Conservation (phyloP, 2,113 vertebrate genomes). For the Epinephelus moara region DNA sequence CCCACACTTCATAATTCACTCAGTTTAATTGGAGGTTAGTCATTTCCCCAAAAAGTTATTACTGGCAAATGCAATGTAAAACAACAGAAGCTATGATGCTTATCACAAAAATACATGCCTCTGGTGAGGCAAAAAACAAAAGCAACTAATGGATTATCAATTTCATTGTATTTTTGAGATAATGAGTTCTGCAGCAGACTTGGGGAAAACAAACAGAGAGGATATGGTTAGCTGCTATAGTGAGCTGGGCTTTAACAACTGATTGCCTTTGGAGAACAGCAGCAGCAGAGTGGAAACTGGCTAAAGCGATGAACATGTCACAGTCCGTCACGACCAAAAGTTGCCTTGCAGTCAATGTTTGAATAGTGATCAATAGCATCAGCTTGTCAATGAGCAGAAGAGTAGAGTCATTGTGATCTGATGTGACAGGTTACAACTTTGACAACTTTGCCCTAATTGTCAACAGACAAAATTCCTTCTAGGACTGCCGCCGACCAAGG, state of each 20-base stretch:
- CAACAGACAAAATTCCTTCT: no score
- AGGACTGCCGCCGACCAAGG: no score
- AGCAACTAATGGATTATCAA: slow-evolving; percentile 25
- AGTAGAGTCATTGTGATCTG: background rate
- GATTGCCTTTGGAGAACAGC: slow-evolving; percentile 22
- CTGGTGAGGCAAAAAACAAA: background rate
- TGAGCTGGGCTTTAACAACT: background rate
- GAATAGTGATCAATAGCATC: slow-evolving; percentile 28
- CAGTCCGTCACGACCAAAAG: slow-evolving; percentile 14
- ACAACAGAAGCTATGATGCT: slow-evolving; percentile 1
- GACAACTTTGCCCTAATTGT: no score
- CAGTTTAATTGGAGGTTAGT: background rate
- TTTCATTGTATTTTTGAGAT: slow-evolving; percentile 30
- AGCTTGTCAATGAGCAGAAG: background rate
- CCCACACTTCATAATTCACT: background rate
- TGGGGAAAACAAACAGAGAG: slow-evolving; percentile 24
- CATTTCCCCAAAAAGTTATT: slow-evolving; percentile 1
- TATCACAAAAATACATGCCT: background rate
- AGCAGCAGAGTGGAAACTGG: slow-evolving; percentile 4
- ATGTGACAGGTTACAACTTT: background rate
- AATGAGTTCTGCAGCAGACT: slow-evolving; percentile 13
- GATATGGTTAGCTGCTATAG: slow-evolving; percentile 12
- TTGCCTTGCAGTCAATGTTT: background rate
- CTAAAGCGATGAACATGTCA: slow-evolving; percentile 30
- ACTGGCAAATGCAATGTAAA: background rate